Conservation (phyloP, 2,888 invertebrate genomes). For the Coremacera marginata region DNA sequence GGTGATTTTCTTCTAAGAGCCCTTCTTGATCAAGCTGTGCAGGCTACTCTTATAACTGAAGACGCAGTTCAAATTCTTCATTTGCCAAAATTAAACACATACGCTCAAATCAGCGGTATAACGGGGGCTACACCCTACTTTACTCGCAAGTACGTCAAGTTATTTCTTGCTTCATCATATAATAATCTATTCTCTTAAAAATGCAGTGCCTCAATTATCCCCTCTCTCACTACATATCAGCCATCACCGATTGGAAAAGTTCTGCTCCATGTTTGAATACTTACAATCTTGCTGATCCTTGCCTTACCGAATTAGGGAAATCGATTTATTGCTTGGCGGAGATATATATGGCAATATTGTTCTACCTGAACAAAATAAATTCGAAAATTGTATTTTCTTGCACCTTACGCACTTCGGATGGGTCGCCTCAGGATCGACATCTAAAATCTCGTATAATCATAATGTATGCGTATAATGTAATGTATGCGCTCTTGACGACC, state of each 20-base stretch:
- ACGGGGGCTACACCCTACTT: constrained; percentile 5
- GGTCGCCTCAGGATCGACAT: too few relatives aligned
- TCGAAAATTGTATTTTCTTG: background rate
- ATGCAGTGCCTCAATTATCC: constrained; percentile 34
- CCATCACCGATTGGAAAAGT: constrained; percentile 6
- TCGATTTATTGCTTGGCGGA: too few relatives aligned
- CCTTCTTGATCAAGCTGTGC: background rate
- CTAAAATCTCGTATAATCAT: too few relatives aligned
- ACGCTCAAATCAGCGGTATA: constrained; percentile 30
- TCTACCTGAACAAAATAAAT: too few relatives aligned
- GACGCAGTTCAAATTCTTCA: background rate
- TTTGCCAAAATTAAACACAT: constrained; percentile 15
- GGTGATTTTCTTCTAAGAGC: constrained; percentile 13
- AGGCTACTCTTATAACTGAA: constrained; percentile 35
- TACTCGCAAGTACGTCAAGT: constrained; percentile 11
- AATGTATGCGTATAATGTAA: too few relatives aligned
- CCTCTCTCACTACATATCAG: constrained; percentile 30
- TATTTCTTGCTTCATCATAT: too few relatives aligned
- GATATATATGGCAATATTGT: too few relatives aligned
- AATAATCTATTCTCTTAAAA: constrained; percentile 17
- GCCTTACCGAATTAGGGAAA: too few relatives aligned
- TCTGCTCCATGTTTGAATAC: constrained; percentile 2
- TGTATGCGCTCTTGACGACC: too few relatives aligned
- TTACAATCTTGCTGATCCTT: background rate
- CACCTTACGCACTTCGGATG: too few relatives aligned